Conservation (phyloP, 30 jellyfish, hydroid and myxozoan genomes). For the Hydractinia symbiolongicarpus region DNA sequence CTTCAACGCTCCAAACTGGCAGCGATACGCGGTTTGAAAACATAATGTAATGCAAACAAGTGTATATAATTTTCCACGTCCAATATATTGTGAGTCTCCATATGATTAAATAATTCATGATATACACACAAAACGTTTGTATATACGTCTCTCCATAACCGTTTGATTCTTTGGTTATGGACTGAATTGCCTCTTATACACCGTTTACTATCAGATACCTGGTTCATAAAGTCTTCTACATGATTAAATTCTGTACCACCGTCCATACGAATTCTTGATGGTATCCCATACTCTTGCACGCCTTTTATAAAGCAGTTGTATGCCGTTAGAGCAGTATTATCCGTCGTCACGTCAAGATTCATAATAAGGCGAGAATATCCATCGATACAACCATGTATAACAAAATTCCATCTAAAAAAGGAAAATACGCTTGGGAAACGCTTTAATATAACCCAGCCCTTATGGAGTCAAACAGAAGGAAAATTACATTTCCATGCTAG, state of each 20-base stretch:
- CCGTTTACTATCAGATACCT: conserved; percentile 14
- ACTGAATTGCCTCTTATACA: conserved; percentile 15
- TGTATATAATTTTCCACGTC: conserved; percentile 12
- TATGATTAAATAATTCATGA: conserved; percentile 23
- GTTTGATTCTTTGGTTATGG: not conserved
- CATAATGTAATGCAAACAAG: conserved; percentile 15
- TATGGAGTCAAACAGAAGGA: no score
- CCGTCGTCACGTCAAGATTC: conserved; percentile 7
- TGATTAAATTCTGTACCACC: conserved; percentile 18
- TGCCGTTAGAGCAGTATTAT: conserved; percentile 29
- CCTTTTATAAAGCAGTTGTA: conserved; percentile 9
- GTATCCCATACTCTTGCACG: conserved; percentile 27
- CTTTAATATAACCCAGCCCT: no score
- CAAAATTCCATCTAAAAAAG: no score
- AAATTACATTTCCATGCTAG: no score
- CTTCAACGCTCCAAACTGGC: conserved; percentile 16
- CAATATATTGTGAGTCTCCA: conserved; percentile 25
- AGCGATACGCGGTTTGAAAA: conserved; percentile 16
- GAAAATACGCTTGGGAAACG: no score
- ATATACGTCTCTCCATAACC: conserved; percentile 32
- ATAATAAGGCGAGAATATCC: conserved; percentile 26
- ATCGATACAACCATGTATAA: conserved; percentile 3
- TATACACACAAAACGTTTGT: conserved; percentile 20
- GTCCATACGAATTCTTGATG: conserved; percentile 17
- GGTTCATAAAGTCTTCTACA: conserved; percentile 26